These are phyloP conservation scores for Poecilia picta DNA, from an alignment of 2,797 vertebrate species.

Conservation along the genomic window DNA sequence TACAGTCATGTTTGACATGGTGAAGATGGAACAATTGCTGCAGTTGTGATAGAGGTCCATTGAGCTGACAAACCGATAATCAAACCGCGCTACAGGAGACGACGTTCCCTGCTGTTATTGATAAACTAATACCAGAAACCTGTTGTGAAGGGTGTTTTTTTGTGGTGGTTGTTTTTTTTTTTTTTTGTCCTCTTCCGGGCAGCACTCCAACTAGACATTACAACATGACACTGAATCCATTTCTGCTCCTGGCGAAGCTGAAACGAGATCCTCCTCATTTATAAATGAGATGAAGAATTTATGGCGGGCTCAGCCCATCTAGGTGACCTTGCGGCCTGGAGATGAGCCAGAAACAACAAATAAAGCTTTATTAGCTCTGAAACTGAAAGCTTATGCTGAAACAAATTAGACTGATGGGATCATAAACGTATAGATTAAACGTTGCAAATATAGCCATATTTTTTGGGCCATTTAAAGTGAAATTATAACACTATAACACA, in stretches of 20 bases:
- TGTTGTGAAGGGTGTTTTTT: constrained; percentile 23
- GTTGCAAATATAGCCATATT: constrained; percentile 42
- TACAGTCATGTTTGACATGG: background rate
- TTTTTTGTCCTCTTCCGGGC: constrained; percentile 4
- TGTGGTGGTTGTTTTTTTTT: background rate
- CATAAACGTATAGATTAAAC: constrained; percentile 51
- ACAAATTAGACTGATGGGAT: constrained; percentile 51
- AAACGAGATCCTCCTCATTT: constrained; percentile 8
- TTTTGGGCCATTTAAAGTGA: constrained; percentile 12
- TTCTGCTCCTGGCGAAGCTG: background rate
- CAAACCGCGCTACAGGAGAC: constrained; percentile 25
- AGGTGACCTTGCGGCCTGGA: constrained; percentile 51
- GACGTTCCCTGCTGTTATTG: constrained; percentile 14
- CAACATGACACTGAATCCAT: background rate
- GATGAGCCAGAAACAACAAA: constrained; percentile 61
- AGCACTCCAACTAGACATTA: constrained; percentile 33
- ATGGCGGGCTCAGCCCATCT: constrained; percentile 12
- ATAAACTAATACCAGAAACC: constrained; percentile 40
- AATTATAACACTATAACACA: constrained; percentile 15
- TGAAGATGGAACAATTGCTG: background rate
- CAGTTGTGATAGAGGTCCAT: constrained; percentile 1
- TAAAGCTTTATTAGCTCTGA: constrained; percentile 51
- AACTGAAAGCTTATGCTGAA: constrained; percentile 48
- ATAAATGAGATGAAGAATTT: constrained; percentile 45
- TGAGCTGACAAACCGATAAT: constrained; percentile 18